Percentiles rank a stretch among this genome's conserved stretches.
Conservation (phyloP, 2,888 invertebrate species). For the Endomychus coccineus region DNA sequence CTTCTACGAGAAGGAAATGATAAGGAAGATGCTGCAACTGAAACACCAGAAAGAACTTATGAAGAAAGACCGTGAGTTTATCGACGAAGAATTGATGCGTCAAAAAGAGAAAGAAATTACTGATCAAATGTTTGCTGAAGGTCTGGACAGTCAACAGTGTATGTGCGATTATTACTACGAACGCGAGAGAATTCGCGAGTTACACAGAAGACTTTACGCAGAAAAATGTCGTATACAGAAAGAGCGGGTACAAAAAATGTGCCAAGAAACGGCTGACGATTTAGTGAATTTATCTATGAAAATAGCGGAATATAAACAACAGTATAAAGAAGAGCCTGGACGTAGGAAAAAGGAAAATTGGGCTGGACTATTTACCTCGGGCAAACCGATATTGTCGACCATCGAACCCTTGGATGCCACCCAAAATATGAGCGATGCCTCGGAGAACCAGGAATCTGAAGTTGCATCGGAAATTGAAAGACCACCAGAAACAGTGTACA, state of each 20-base stretch:
- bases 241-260: conserved; percentile 46
- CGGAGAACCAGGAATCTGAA: conserved; percentile 43
- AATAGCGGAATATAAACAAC: conserved; percentile 46
- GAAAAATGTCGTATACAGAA: conserved; percentile 49
- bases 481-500: conserved; percentile 49
- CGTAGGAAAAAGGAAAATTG: conserved; percentile 45
- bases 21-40: conserved; percentile 55
- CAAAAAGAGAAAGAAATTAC: conserved; percentile 47
- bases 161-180: conserved; percentile 40
- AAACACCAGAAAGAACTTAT: conserved; percentile 52
- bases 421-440: too few relatives aligned
- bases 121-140: conserved; percentile 25
- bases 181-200: conserved; percentile 45
- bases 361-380: conserved; percentile 50
- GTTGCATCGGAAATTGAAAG: conserved; percentile 46
- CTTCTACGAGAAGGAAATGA: conserved; percentile 59
- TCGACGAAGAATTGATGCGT: conserved; percentile 47
- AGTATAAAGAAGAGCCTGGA: conserved; percentile 43
- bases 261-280: conserved; percentile 48
- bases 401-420: too few relatives aligned
- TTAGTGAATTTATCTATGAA: conserved; percentile 50
- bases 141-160: conserved; percentile 20
- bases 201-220: conserved; percentile 49
- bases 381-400: conserved; percentile 50
- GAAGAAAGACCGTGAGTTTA: conserved; percentile 47